Base-by-base conservation (phyloP, 2,113 vertebrate species). In the Brienomyrus brachyistius region DNA sequence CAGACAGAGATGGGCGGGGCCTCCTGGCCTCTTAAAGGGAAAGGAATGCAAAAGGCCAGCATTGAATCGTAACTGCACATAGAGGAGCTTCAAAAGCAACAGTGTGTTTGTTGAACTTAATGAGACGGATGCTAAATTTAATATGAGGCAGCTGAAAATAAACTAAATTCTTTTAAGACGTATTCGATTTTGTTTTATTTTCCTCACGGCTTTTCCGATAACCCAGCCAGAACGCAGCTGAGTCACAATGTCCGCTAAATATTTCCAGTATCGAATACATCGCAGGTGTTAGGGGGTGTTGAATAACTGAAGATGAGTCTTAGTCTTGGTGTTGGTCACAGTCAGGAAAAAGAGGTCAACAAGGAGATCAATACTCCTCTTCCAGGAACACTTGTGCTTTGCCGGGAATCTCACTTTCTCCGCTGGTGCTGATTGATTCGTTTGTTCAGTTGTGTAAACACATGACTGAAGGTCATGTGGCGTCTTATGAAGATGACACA, bases 1-100 rank as follows among this genome's bases (percentile, higher is more conserved):
- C 94, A 94, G 94, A 95, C 94, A 92, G 94, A 94, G 94, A 93
- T 94, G 91, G 92, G 90, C 87, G 86, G 89, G 91, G 74, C 80
- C 74, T 27, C 93, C 92, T 88, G 93, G 93, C 93, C 94, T 90
- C 90, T 94, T 94, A 94, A 93, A 93, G 93, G 90, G 91, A 91
- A 91, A 93, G 90, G 86, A 87, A 89, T 88, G 54, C 35, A 40
- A 59, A 88, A 89, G 35, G 15, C 82, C 40, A 43, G 21, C 21
- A 23, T 9, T n/a, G 82, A 84, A 47, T 83, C 23, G 3, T 59
- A 27, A 9, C 74, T 19, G 52, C 51, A 84, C 4, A 0, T 43
- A 43, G 47, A 11, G 62, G 27, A 27, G 1, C 3, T 31, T 70
- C 62, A 70, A 13, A 70, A 70, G 5, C 88, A 23, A 4, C 40